Conservation (phyloP, 2,888 invertebrate genomes). For the Acleris cristana region DNA sequence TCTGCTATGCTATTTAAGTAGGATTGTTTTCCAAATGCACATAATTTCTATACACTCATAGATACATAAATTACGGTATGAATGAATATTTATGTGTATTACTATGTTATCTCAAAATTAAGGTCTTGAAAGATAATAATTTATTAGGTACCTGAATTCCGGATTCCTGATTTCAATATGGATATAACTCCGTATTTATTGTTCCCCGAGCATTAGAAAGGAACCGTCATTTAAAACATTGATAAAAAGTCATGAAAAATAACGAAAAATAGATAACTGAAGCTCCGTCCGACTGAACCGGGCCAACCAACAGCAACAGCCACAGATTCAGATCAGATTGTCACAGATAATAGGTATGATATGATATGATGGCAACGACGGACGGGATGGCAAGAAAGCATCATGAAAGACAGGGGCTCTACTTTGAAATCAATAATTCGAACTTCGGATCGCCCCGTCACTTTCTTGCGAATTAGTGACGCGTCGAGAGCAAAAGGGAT, state of each 20-base stretch:
- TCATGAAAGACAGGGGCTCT: no score
- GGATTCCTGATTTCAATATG: constrained; percentile 12
- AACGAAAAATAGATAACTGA: constrained; percentile 33
- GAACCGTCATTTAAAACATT: constrained; percentile 32
- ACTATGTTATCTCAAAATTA: not conserved
- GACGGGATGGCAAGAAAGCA: no score
- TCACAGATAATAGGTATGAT: not conserved
- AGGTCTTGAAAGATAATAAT: not conserved
- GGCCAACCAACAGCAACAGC: constrained; percentile 32
- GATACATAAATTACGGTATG: not conserved
- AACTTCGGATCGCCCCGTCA: no score
- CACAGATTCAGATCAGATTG: constrained; percentile 2
- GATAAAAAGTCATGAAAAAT: constrained; percentile 15
- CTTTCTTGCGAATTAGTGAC: no score
- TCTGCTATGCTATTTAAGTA: constrained; percentile 35
- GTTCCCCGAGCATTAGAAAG: constrained; percentile 10
- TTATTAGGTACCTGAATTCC: constrained; percentile 25
- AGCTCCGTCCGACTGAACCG: constrained; percentile 29
- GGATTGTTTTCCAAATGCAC: constrained; percentile 2
- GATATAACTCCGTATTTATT: constrained; percentile 16
- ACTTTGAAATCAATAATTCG: no score
- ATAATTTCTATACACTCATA: not conserved
- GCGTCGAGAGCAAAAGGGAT: no score
- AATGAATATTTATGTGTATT: not conserved
- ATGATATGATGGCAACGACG: no score